Base-by-base conservation (phyloP, 2,113 vertebrate genomes). In the Ageneiosus marmoratus region DNA sequence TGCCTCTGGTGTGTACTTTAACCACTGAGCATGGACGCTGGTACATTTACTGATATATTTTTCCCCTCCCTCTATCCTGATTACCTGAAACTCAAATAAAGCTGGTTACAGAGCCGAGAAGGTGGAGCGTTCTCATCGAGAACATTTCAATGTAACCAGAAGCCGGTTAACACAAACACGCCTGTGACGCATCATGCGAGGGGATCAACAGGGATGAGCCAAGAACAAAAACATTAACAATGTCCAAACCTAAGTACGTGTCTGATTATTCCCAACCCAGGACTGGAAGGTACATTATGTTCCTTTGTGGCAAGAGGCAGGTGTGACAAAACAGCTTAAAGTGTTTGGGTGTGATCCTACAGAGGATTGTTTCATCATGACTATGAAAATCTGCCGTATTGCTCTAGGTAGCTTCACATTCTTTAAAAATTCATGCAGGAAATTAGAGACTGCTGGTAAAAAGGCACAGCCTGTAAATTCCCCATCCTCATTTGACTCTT, bases 41-140 rank as follows among this genome's bases (percentile, higher is more conserved):
- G 53, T 22, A 20, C 24, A 58, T 83, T 55, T 70, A 74, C 69
- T 83, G 60, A 83, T 77, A n/a, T n/a, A 12, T 83, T 46, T 27
- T 16, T 2, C 2, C n/a, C 24, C 18, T 6, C 12, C 7, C 37
- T 50, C n/a, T 27, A 62, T 20, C 27, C 44, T 37, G 51, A 58
- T 83, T 22, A 72, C 76, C 37, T 41, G 83, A 84, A 84, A 84
- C 83, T 84, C 65, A 79, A 73, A 79, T 60, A 79, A 73, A 9
- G 2, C 70, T n/a, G 24, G 27, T 46, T 46, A 1, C 70, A 22
- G 55, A 3, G 29, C 34, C 2, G 24, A 46, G 27, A 32, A 46
- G 51, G 50, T 70, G 34, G 5, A 34, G 24, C 37, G 9, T 46
- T 20, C 32, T 79, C 51, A 70, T 11, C 20, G 12, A 44, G n/a